Percentiles rank a stretch among this genome's conserved stretches.
phyloP scores from a whole-genome alignment of 2,113 vertebrate species.

The Poecilia latipinna region DNA sequence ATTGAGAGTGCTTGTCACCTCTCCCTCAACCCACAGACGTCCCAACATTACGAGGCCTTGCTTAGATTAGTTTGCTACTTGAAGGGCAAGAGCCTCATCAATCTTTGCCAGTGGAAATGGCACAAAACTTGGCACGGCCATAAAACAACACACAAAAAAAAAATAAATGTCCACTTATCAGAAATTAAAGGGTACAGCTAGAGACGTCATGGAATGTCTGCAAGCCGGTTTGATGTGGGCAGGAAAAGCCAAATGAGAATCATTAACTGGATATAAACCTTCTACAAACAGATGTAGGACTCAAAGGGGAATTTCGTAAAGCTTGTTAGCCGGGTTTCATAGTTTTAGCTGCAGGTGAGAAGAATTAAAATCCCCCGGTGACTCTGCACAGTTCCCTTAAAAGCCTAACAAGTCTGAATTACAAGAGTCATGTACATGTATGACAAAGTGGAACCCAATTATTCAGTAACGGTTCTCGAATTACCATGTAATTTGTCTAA shows the following conservation, averaged over 20 bases:
- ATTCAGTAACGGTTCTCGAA: constrained; percentile 67
- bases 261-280: constrained; percentile 62
- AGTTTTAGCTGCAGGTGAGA: constrained; percentile 11
- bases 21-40: constrained; percentile 34
- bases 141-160: constrained; percentile 40
- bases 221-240: constrained; percentile 27
- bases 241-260: constrained; percentile 50
- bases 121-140: constrained; percentile 64
- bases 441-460: constrained; percentile 68
- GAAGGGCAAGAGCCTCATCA: constrained; percentile 51
- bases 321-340: background rate
- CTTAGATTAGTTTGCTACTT: constrained; percentile 20
- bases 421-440: constrained; percentile 51
- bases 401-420: constrained; percentile 27
- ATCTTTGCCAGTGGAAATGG: constrained; percentile 63
- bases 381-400: constrained; percentile 37
- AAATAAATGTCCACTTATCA: constrained; percentile 56
- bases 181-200: constrained; percentile 59
- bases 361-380: constrained; percentile 13
- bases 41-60: constrained; percentile 29
- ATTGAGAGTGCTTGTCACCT: constrained; percentile 40
- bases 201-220: constrained; percentile 48
- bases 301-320: constrained; percentile 32
- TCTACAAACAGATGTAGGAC: background rate
- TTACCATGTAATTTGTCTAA: constrained; percentile 69